A percentile compares a stretch with the other conserved stretches of the same genome.
These are phyloP conservation scores for Tinea pellionella DNA, from an alignment of 2,888 invertebrate species.

Conservation along the genomic window DNA sequence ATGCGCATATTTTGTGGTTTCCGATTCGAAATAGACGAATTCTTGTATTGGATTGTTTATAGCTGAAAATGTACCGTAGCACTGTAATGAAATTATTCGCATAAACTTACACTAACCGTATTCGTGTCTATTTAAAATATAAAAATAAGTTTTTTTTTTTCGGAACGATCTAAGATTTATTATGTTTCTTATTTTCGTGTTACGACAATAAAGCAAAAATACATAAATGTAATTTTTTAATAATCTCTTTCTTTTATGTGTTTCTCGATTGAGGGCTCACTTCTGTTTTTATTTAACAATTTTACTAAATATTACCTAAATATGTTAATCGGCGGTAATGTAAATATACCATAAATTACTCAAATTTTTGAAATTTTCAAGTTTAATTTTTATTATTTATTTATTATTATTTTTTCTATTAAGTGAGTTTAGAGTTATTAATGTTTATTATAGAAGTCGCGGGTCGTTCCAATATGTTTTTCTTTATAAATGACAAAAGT, in stretches of 20 bases:
- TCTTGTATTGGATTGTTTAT: not conserved
- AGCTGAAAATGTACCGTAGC: not conserved
- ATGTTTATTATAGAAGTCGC: not conserved
- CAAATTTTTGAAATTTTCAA: too few species aligned
- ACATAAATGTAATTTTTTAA: too few species aligned
- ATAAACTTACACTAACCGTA: not conserved
- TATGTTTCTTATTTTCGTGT: not conserved
- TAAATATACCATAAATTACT: too few species aligned
- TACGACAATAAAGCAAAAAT: too few species aligned
- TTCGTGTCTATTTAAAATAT: not conserved
- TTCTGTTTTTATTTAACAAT: too few species aligned
- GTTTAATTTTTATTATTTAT: not conserved
- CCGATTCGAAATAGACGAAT: not conserved
- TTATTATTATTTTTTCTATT: too few species aligned
- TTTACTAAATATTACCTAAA: too few species aligned
- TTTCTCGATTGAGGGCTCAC: too few species aligned
- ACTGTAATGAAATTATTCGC: not conserved
- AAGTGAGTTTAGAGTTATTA: too few species aligned
- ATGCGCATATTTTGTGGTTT: not conserved
- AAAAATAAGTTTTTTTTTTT: not conserved
- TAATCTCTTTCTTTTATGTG: too few species aligned
- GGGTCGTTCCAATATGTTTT: not conserved
- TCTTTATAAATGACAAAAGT: not conserved
- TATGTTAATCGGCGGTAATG: too few species aligned
- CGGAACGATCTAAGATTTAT: not conserved